Base-by-base conservation (phyloP, 2,888 invertebrate species). In the Sphaeridia pumilis region DNA sequence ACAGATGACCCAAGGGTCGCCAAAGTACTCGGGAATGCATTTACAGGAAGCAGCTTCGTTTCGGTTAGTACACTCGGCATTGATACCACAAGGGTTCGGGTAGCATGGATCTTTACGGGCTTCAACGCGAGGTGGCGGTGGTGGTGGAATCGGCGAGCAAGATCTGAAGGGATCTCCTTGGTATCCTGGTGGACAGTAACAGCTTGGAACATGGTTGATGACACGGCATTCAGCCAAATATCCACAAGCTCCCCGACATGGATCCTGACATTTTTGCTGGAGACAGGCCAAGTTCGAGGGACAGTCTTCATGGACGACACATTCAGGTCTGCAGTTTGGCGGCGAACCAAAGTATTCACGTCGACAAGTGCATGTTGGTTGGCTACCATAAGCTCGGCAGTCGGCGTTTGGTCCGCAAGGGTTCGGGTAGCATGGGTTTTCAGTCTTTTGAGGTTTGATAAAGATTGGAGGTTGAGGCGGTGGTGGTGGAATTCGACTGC, bases 321-420 rank as follows among this genome's bases (percentile, higher is more conserved):
- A 87, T 70, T 86, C 86, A 12, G 84, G 84, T 63, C 65, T 54
- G 50, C 70, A 69, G 12, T 65, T 56, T 22, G 54, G 54, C 7
- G 57, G 52, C 4, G 52, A 46, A 14, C 70, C 70, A 20, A 67
- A 66, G 49, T 66, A 69, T 17, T 63, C 67, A 24, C 65, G 58
- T 34, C 65, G 54, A 52, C 69, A 70, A 22, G 60, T 63, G 55
- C 71, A 71, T 10, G 67, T 66, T 28, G 65, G 64, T 54, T 69
- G 69, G 21, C 66, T 61, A 26, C 66, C 62, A 28, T 42, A 43
- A 22, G 67, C 67, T 14, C 64, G 63, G 53, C 69, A 70, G 10
- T 80, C 71, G 17, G 87, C 82, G 68, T 85, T 83, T 2, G 81
- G 77, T 25, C 87, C 87, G 69, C 89, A 89, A 10, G 86, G 86